Conservation (phyloP, 1,140 invertebrate genomes). For the Acromyrmex echinatior region DNA sequence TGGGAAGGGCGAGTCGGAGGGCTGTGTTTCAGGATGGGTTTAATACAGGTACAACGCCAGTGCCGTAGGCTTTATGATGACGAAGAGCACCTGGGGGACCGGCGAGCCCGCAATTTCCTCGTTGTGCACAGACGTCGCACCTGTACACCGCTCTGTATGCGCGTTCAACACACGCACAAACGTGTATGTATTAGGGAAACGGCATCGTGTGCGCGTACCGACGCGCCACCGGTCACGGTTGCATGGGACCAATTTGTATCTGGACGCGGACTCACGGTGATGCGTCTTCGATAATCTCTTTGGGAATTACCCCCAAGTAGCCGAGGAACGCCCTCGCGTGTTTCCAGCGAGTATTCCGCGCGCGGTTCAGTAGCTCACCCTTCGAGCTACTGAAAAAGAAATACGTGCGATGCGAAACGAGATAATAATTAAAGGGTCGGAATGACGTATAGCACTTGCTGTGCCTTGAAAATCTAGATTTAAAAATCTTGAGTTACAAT, state of each 20-base stretch:
- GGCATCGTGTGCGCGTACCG: conserved; percentile 34
- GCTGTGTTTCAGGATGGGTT: conserved; percentile 80
- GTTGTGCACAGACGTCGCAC: conserved; percentile 71
- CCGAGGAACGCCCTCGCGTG: conserved; percentile 50
- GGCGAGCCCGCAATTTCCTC: conserved; percentile 83
- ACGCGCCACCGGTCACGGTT: conserved; percentile 71
- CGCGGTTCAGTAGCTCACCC: not conserved
- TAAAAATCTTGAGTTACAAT: not conserved
- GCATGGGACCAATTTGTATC: conserved; percentile 80
- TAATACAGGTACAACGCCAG: conserved; percentile 84
- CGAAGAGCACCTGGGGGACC: conserved; percentile 86
- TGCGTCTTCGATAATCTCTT: conserved; percentile 78
- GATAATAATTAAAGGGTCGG: conserved; percentile 39
- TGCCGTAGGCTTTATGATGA: conserved; percentile 86
- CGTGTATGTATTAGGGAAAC: conserved; percentile 43
- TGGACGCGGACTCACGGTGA: conserved; percentile 73
- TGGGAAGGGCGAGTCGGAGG: conserved; percentile 67
- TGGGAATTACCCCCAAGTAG: conserved; percentile 70
- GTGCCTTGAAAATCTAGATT: not conserved
- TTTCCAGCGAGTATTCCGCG: conserved; percentile 42
- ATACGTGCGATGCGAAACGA: conserved; percentile 20
- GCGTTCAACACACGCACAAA: conserved; percentile 58
- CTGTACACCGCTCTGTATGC: conserved; percentile 65
- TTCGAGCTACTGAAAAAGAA: conserved; percentile 16
- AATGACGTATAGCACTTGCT: not conserved